Conservation (phyloP, 2,888 invertebrate genomes). For the Tetranychus truncatus region DNA sequence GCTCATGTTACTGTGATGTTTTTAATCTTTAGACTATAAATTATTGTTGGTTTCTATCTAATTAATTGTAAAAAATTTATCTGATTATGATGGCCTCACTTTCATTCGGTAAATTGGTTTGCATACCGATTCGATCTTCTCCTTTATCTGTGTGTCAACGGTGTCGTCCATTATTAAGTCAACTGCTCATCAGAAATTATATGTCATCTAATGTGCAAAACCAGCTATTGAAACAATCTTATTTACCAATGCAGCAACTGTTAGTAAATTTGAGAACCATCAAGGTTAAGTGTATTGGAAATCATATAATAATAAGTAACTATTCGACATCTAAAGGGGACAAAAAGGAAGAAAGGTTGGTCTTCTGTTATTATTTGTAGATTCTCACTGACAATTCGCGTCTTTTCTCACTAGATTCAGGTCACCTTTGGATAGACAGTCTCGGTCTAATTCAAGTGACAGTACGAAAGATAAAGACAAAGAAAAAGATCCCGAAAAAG, state of each 20-base stretch:
- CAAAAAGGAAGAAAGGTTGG: background rate
- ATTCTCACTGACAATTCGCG: background rate
- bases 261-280: background rate
- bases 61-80: background rate
- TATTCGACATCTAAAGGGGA: background rate
- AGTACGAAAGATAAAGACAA: background rate
- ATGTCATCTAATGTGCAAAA: background rate
- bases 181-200: background rate
- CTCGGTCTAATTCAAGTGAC: background rate
- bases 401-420: background rate
- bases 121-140: background rate
- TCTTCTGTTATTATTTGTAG: background rate
- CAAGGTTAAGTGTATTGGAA: background rate
- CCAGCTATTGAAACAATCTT: background rate
- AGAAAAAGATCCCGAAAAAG: background rate
- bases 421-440: background rate
- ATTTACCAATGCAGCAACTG: background rate
- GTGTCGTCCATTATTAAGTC: background rate
- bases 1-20: too few relatives aligned
- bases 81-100: background rate
- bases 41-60: too few relatives aligned
- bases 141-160: background rate
- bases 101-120: background rate
- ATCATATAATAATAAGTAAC: background rate
- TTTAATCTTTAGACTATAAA: too few relatives aligned